Evolutionary conservation across 2,113 vertebrate species (phyloP).

Genomic region (Oophaga pumilio): DNA sequence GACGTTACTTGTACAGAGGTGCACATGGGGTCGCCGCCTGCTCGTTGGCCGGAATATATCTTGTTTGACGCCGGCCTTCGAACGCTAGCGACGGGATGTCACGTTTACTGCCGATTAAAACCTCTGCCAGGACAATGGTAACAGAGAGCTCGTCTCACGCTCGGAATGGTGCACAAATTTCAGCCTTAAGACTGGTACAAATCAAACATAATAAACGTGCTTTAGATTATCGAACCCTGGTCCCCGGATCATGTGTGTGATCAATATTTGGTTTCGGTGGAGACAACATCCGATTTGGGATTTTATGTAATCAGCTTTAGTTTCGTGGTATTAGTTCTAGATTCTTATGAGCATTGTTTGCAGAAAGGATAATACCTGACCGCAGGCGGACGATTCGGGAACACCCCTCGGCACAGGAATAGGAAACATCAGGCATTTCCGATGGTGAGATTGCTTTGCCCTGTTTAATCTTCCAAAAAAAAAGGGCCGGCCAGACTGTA

Average conservation of each 20-base stretch:
- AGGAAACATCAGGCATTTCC: no score
- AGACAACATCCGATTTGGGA: not conserved
- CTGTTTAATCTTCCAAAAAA: no score
- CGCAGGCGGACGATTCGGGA: not conserved
- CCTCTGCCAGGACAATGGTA: conserved; percentile 24
- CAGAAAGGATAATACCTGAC: not conserved
- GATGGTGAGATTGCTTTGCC: no score
- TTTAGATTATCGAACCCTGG: conserved; percentile 51
- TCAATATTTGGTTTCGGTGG: not conserved
- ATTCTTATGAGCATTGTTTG: not conserved
- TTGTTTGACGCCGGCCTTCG: conserved; percentile 12
- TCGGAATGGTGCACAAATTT: conserved; percentile 34
- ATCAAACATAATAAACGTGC: conserved; percentile 56
- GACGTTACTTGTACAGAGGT: conserved; percentile 3
- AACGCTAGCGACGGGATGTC: not conserved
- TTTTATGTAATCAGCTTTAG: not conserved
- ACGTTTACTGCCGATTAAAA: conserved; percentile 33
- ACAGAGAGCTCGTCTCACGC: conserved; percentile 16
- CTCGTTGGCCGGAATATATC: not conserved
- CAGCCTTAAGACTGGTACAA: conserved; percentile 58
- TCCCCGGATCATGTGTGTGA: not conserved
- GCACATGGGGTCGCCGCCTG: not conserved
- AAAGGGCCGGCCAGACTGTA: no score
- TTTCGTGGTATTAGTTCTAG: not conserved
- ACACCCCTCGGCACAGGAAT: not conserved